phyloP scores from a whole-genome alignment of 2,113 vertebrate genomes.

The pig (Sus scrofa) region T2T-Sscrofa CM000824.6:58827501-58828000 shows the following conservation, averaged over 20 bases:
- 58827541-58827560: not conserved
- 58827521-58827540: not conserved
- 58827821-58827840: not conserved
- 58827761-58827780: not conserved
- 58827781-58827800: not conserved
- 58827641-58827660: not conserved
- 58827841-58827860: not conserved
- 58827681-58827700: not conserved
- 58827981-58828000: not conserved
- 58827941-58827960: not conserved
- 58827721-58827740: not conserved
- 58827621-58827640: not conserved
- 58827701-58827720: not conserved
- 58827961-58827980: not conserved
- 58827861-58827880: not conserved
- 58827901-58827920: not conserved
- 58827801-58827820: not conserved
- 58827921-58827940: no score
- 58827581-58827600: not conserved
- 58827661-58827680: fast-evolving
- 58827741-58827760: not conserved
- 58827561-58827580: constrained; percentile 20
- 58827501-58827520: not conserved
- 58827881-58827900: not conserved
- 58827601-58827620: not conserved